A percentile compares a stretch with the other conserved stretches of the same genome.
phyloP scores from a whole-genome alignment of 2,113 vertebrate genomes.

The Anhinga rufa region DNA sequence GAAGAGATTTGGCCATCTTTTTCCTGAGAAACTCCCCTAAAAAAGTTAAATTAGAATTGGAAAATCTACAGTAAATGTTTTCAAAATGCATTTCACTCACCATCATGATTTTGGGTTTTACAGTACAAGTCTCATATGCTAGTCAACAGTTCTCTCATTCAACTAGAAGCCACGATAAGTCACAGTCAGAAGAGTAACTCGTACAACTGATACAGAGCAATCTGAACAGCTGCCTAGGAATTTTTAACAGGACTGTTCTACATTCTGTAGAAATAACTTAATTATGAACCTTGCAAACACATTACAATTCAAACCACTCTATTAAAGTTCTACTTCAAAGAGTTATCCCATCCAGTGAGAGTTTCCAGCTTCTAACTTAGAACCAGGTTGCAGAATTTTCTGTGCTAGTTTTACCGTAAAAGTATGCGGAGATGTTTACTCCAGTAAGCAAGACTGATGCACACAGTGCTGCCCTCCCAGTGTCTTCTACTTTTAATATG shows the following conservation, averaged over 20 bases:
- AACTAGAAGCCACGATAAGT: neutral
- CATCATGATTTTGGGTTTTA: neutral
- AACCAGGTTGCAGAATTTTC: neutral
- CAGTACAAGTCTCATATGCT: neutral
- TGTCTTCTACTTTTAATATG: neutral
- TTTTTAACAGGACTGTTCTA: neutral
- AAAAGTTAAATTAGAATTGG: neutral
- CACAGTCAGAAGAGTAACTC: neutral
- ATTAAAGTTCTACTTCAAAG: neutral
- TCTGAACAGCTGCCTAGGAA: neutral
- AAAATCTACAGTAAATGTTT: neutral
- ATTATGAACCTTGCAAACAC: neutral
- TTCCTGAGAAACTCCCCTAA: conserved; percentile 90
- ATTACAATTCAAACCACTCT: neutral
- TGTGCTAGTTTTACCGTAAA: neutral
- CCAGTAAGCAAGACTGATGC: neutral
- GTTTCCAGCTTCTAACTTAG: neutral
- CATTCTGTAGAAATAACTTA: neutral
- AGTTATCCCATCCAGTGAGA: neutral
- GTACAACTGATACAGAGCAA: neutral
- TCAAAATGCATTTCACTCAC: neutral
- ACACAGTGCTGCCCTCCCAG: neutral
- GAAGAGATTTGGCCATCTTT: conserved; percentile 93
- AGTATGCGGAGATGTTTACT: neutral
- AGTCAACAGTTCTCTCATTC: neutral